Percentiles rank a stretch among this genome's conserved stretches.
These are phyloP conservation scores for Acanthaster planci DNA, from an alignment of 35 echinoderm and acorn worm genomes.

Conservation along the genomic window DNA sequence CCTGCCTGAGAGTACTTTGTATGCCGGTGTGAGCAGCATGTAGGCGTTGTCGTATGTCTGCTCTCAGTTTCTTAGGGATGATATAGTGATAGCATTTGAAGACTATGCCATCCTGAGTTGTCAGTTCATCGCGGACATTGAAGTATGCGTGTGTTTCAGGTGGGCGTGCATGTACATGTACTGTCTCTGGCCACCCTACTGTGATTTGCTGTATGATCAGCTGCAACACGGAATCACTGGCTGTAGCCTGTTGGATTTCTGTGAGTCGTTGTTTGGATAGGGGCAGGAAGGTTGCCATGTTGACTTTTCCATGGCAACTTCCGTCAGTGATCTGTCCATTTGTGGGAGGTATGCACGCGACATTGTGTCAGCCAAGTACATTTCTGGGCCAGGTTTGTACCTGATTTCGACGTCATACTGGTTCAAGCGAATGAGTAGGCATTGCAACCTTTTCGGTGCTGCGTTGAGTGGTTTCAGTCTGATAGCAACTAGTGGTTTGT, in stretches of 20 bases:
- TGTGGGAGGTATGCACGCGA: conserved; percentile 30
- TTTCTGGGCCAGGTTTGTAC: conserved; percentile 68
- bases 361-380: conserved; percentile 60
- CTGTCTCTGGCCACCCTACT: conserved; percentile 27
- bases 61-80: conserved; percentile 51
- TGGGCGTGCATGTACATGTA: not conserved
- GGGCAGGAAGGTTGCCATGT: conserved; percentile 32
- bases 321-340: conserved; percentile 10
- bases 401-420: conserved; percentile 62
- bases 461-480: conserved; percentile 30
- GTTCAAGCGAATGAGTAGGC: conserved; percentile 44
- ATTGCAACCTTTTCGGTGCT: too few relatives aligned
- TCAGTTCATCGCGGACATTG: conserved; percentile 40
- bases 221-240: conserved; percentile 5
- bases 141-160: conserved; percentile 12
- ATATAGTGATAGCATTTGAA: conserved; percentile 52
- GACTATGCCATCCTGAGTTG: conserved; percentile 41
- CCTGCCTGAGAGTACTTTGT: conserved; percentile 49
- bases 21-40: conserved; percentile 48
- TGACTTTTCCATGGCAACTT: conserved; percentile 43
- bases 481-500: conserved; percentile 63
- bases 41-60: conserved; percentile 27
- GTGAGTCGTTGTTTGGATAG: too few relatives aligned
- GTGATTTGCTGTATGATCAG: not conserved
- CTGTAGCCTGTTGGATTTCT: conserved; percentile 15